Percentiles rank a stretch among this genome's conserved stretches.
Evolutionary conservation across 2,797 vertebrate genomes (phyloP).

Genomic region (Poeciliopsis presidionis): DNA sequence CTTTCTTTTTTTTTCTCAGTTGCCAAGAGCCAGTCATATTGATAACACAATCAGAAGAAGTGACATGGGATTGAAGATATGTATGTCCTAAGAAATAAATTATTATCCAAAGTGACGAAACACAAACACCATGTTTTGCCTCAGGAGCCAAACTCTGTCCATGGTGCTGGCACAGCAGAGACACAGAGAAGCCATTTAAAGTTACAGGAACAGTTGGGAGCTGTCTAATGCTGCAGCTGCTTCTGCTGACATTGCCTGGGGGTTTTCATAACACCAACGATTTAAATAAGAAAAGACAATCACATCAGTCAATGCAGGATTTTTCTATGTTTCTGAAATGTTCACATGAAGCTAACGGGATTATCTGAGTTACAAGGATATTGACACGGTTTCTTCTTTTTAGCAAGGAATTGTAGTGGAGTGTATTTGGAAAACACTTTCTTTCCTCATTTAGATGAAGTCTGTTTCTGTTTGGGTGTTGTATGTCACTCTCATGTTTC

Average conservation of each 20-base stretch:
- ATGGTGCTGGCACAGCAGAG: constrained; percentile 69
- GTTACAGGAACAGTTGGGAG: background rate
- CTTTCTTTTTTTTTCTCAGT: constrained; percentile 5
- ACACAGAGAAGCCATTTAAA: background rate
- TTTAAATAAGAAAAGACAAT: background rate
- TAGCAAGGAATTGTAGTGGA: background rate
- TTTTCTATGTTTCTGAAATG: background rate
- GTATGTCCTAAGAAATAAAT: constrained; percentile 11
- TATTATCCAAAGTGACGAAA: constrained; percentile 23
- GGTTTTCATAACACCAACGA: background rate
- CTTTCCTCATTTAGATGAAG: background rate
- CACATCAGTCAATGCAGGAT: background rate
- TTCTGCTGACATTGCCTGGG: background rate
- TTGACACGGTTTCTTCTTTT: background rate
- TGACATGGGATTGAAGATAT: constrained; percentile 8
- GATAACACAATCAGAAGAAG: constrained; percentile 3
- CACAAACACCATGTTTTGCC: too few species aligned
- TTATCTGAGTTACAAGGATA: background rate
- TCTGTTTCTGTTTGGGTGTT: background rate
- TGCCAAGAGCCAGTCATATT: background rate
- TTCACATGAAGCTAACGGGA: background rate
- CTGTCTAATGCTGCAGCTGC: background rate
- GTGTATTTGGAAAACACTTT: background rate
- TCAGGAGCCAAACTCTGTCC: constrained; percentile 65
- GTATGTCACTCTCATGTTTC: background rate